Base-by-base conservation (phyloP, 2,113 vertebrate species). In the Cranoglanis bouderius region DNA sequence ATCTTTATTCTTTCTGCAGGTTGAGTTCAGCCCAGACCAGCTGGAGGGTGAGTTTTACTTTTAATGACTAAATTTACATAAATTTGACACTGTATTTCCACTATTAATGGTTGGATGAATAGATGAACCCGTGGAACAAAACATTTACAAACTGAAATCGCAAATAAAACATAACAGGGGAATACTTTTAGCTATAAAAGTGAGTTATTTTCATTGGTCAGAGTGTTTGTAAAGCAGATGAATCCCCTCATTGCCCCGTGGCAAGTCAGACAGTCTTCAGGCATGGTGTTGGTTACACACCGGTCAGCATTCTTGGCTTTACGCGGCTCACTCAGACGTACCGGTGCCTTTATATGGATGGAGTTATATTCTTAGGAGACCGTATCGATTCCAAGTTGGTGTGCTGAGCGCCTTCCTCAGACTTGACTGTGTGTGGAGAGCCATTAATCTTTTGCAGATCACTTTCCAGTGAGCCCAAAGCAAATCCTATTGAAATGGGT, bases 331-430 rank as follows among this genome's bases (percentile, higher is more conserved):
- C 88, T 83, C 87, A 61, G 88, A 81, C 90, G 88, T 87, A 88
- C 87, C 84, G 89, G 88, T 96, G 94, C 91, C 95, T 96, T 96
- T 96, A 95, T 95, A 96, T 92, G 96, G 94, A 93, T 81, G 91
- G 91, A 92, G 93, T 94, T 94, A 93, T 95, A 94, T 96, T 95
- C 94, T 94, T 92, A 90, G 93, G 94, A 93, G 93, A 91, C 78
- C 40, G 91, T 95, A 93, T 96, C 94, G 91, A 95, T 96, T 95
- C 93, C 95, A 94, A 93, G 94, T 92, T 88, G 89, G 93, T 92
- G 92, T 92, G 94, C 94, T 94, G 93, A 93, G 95, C 93, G 92
- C 40, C 87, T 91, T 88, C 53, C 40, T 91, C 90, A 40, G 86
- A 24, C 88, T 85, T 84, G 75, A 77, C 21, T 77, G 6, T 10